Base-by-base conservation (phyloP, 1,140 invertebrate genomes). In the Kradibia gibbosae region DNA sequence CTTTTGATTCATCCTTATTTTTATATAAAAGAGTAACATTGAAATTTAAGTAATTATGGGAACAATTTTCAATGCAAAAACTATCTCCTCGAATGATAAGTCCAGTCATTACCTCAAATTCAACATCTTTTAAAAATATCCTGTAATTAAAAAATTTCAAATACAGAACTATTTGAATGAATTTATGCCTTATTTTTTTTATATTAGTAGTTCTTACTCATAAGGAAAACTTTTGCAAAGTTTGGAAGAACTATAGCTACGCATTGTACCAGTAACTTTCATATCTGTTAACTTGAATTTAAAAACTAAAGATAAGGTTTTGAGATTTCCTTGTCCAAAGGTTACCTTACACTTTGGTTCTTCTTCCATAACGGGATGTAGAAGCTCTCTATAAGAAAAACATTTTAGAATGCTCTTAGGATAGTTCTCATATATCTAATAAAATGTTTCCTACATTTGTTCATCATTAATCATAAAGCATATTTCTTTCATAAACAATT, bases 331-430 rank as follows among this genome's bases (percentile, higher is more conserved):
- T 81, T 81, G 80, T 67, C 80, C 73, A 71, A 76, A 81, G 55
- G 36, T 71, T 81, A 81, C 50, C 62, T 76, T 67, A 76, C 73
- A 81, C 34, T 77, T 75, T 57, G 80, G 80, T 76, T 81, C 80
- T 77, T 81, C 73, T 57, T 81, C 80, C 80, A 81, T 81, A 25
- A 76, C 36, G 22, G 80, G 80, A 45, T 81, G 45, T 42, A 81
- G 50, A 71, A 81, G 80, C 45, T 81, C 80, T 81, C 80, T 81
- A 71, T 62, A 81, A 76, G 62, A 81, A 81, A 81, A 81, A 75
- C 45, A 77, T 67, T 81, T 76, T 70, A 76, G 55, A 77, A 71
- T 77, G 80, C 71, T 75, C 73, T 76, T 42, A 75, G 39, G 28
- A 42, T 48, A 48, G 28, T 53, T 67, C 71, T 71, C 57, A 55